Base-by-base conservation (phyloP, 1,140 invertebrate species). In the Hylyphantes graminicola region DNA sequence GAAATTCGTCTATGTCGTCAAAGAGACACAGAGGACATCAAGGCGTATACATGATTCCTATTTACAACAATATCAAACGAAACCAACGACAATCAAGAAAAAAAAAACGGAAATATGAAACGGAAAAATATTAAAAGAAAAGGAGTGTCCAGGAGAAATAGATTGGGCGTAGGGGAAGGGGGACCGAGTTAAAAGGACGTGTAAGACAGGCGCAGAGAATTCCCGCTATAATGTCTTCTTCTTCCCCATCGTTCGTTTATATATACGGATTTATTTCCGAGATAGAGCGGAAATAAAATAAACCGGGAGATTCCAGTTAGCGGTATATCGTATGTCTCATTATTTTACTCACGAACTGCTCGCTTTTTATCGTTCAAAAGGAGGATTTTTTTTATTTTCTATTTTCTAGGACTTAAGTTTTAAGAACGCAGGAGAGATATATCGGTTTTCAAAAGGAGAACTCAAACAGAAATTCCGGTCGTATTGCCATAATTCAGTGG, bases 311-410 rank as follows among this genome's bases (percentile, higher is more conserved):
- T 61, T 61, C 57, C 57, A 17, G 17, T 15, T 61, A 17, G 57
- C 57, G 57, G 17, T 61, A 17, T 61, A 61, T 17, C 57, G 57
- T 17, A 19, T 67, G 48, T 57, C 54, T 57, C 72, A 74, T 74
- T 74, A 74, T 74, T 74, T 74, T 74, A 13, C 54, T 74, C 72
- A 74, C 72, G 72, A 13, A 17, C 15, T 53, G 9, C 35, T 11
- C 53, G 68, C 13, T 74, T 74, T 55, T 74, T 74, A 74, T 74
- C 54, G 17, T 17, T 61, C 57, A 61, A 61, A 15, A 61, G 12
- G 17, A 35, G 35, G 35, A 35, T 35, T 35, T 35, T 35, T n/a
- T n/a, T n/a, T n/a, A n/a, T n/a, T n/a, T n/a, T n/a, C n/a, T n/a
- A n/a, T n/a, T n/a, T 35, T 35, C 35, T 35, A 35, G 35, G 35